Base-by-base conservation (phyloP, 2,113 vertebrate species). In the Anguilla rostrata region DNA sequence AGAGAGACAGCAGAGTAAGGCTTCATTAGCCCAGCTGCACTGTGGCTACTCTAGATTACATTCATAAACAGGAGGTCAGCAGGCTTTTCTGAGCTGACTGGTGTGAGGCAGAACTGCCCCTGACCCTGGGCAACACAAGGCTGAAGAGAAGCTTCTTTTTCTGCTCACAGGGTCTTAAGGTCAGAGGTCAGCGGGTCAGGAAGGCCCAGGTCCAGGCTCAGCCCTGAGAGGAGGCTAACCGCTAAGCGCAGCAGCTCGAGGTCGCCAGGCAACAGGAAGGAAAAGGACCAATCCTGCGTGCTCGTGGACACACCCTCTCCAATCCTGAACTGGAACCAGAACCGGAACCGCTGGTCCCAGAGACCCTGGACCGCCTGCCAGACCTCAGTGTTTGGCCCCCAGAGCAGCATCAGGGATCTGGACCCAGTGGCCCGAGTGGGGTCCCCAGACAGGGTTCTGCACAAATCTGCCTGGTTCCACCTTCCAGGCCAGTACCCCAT, bases 321-420 rank as follows among this genome's bases (percentile, higher is more conserved):
- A 9, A 60, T 60, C 57, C 57, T 14, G 12, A 46, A 9, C 22
- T 22, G 53, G 14, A 66, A 79, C 34, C 75, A 57, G 63, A 34
- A 78, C n/a, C 71, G 7, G 29, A 63, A 12, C 5, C 39, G 12
- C 6, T 4, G 12, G 40, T 40, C 60, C 78, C 34, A 12, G 41
- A 86, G 40, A 34, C 80, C 16, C 40, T 79, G 60, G 80, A 34
- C 46, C 5, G 16, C 83, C 22, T 78, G 78, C 22, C 83, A 66
- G 83, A 82, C 71, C 66, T 82, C 39, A 16, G 83, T 87, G 34
- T 89, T 85, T 78, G 80, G 88, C 40, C 88, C 80, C 11, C 29
- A 82, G 80, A 85, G 83, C 82, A 80, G 78, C 49, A 83, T 83
- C 83, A 83, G 34, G 11, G 79, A 39, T 41, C 80, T 85, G 71